A percentile compares a stretch with the other conserved stretches of the same genome.
Evolutionary conservation across 1,140 invertebrate genomes (phyloP).

Genomic region (Meloidogyne hapla): DNA sequence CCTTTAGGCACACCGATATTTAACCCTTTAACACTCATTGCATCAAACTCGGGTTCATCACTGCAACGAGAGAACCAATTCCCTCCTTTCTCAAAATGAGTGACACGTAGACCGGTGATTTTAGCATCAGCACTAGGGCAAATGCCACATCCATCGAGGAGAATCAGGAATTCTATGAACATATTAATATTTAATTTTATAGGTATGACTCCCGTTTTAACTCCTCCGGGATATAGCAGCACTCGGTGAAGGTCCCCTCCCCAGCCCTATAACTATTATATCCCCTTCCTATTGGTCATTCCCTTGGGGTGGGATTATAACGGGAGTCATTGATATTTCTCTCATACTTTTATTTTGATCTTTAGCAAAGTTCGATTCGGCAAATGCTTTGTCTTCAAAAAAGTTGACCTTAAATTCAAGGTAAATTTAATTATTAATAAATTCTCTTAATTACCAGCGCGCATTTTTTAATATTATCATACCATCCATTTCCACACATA

Average conservation of each 20-base stretch:
- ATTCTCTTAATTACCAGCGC: background rate
- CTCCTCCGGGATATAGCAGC: too few relatives aligned
- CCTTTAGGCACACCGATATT: background rate
- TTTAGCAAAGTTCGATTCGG: background rate
- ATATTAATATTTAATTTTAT: background rate
- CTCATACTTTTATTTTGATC: background rate
- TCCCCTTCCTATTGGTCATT: too few relatives aligned
- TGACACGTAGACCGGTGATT: background rate
- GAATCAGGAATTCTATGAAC: background rate
- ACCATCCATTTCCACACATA: background rate
- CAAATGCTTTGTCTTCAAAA: background rate
- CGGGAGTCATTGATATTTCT: background rate
- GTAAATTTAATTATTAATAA: background rate
- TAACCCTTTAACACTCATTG: background rate
- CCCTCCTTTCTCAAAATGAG: slow-evolving; percentile 2
- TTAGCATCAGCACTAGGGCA: background rate
- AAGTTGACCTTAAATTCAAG: background rate
- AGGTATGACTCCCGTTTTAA: too few relatives aligned
- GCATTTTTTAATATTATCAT: background rate
- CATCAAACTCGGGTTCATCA: background rate
- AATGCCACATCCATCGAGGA: background rate
- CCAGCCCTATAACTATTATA: too few relatives aligned
- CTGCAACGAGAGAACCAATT: background rate
- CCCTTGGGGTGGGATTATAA: too few relatives aligned
- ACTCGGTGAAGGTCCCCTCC: too few relatives aligned